Evolutionary conservation across 2,113 vertebrate genomes (phyloP), one percentile per base, ranked within the genome.

Genomic region (Solenodon paradoxus): DNA sequence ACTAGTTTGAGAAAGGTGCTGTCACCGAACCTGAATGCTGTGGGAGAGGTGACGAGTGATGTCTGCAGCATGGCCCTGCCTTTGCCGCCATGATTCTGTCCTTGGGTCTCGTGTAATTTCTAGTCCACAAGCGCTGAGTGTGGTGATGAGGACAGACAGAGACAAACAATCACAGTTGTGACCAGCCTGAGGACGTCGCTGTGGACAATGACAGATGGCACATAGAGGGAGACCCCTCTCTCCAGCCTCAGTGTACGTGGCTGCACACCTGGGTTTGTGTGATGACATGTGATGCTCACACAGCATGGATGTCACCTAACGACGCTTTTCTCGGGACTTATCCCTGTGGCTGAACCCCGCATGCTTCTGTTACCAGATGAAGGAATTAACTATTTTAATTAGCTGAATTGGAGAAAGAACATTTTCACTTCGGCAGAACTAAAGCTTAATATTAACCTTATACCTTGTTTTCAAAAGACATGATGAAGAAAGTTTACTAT

Each of bases 361-460:
- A n/a, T n/a, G n/a, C n/a, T n/a, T n/a, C n/a, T n/a, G n/a, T 69
- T 12, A 26, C 28, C 47, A 59, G 42, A 72, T 81, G 20, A 24
- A 66, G 78, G 53, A 40, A 88, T 88, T 68, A 53, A 66, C 12
- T 66, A 19, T 92, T 64, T 49, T 57, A 92, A 74, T 79, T 53
- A 74, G 61, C 72, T 86, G 45, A 80, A 71, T 38, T 30, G n/a
- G 17, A 3, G 20, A 78, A 51, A 90, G 53, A 51, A 81, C 63
- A 75, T 66, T 93, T 92, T 95, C 95, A 78, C 85, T 40, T 57
- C 42, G 0, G 22, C 51, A 8, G 42, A 47, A 64, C 38, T 53
- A 85, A 93, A 94, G 35, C 11, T 66, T 85, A 59, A 42, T 42
- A 55, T 78, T 78, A 78, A 90, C 51, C 64, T 91, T 30, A 66